Evolutionary conservation across 2,113 vertebrate species (phyloP).

Genomic region (Malurus cyaneus): DNA sequence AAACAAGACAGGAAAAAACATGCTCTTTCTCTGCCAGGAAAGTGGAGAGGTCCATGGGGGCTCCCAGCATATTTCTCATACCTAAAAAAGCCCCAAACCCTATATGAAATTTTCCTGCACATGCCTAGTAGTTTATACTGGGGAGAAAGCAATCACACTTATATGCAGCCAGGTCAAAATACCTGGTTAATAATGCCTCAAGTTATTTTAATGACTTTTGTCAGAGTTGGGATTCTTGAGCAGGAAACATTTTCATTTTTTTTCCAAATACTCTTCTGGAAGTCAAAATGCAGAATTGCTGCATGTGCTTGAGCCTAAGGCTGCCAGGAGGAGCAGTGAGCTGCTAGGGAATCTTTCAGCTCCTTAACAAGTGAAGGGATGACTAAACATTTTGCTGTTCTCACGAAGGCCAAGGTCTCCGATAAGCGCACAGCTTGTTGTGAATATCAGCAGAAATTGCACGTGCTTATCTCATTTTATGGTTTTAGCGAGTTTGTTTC

Average conservation of each 20-base stretch:
- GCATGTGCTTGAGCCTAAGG: not conserved
- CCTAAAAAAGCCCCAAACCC: not conserved
- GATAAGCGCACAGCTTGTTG: not conserved
- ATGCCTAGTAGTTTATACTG: not conserved
- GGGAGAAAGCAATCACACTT: not conserved
- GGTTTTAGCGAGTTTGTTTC: not conserved
- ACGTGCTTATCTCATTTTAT: not conserved
- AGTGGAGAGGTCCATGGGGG: not conserved
- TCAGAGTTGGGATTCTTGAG: not conserved
- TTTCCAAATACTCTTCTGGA: not conserved
- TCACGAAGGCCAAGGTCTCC: not conserved
- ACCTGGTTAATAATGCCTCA: not conserved
- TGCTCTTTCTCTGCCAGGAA: not conserved
- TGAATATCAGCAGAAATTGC: not conserved
- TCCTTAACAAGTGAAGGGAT: not conserved
- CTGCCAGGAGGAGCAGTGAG: not conserved
- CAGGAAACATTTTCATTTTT: not conserved
- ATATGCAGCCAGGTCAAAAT: not conserved
- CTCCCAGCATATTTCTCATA: not conserved
- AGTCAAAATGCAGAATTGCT: not conserved
- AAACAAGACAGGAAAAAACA: not conserved
- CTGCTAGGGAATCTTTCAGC: not conserved
- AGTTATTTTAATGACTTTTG: not conserved
- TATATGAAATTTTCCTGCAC: not conserved
- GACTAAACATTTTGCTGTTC: constrained; percentile 18